phyloP scores from a whole-genome alignment of 2,888 invertebrate species.

The Metallyticus violacea region DNA sequence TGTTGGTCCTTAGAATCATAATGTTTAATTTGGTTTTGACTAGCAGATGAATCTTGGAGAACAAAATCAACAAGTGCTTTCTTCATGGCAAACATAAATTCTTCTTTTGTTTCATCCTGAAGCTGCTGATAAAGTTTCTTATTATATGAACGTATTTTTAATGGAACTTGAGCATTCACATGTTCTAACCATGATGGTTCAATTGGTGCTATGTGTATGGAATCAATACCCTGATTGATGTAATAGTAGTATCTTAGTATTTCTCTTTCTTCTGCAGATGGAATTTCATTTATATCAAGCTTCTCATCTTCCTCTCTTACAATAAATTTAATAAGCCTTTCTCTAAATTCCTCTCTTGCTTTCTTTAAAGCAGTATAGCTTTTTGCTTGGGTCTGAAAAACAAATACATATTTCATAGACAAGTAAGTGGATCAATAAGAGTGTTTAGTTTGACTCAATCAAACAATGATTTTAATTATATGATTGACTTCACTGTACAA shows the following conservation, averaged over 20 bases:
- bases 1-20: constrained; percentile 53
- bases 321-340: constrained; percentile 73
- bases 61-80: constrained; percentile 92
- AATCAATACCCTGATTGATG: constrained; percentile 85
- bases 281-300: constrained; percentile 48
- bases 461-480: no score
- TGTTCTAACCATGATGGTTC: constrained; percentile 65
- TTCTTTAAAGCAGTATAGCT: constrained; percentile 66
- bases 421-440: no score
- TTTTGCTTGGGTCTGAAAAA: constrained; percentile 39
- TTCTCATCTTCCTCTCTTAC: constrained; percentile 49
- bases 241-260: constrained; percentile 84
- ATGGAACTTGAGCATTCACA: constrained; percentile 46
- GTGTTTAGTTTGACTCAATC: no score
- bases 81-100: constrained; percentile 84
- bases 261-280: constrained; percentile 64
- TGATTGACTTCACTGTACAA: no score
- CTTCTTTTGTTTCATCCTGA: constrained; percentile 72
- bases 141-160: constrained; percentile 42
- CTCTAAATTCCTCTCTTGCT: constrained; percentile 80
- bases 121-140: background rate
- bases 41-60: constrained; percentile 63
- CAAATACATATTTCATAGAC: background rate
- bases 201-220: constrained; percentile 82
- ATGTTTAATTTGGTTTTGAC: constrained; percentile 39